Evolutionary conservation across 2,113 vertebrate species (phyloP), one percentile per base, ranked within the genome.

Genomic region (Oxyruncus cristatus): DNA sequence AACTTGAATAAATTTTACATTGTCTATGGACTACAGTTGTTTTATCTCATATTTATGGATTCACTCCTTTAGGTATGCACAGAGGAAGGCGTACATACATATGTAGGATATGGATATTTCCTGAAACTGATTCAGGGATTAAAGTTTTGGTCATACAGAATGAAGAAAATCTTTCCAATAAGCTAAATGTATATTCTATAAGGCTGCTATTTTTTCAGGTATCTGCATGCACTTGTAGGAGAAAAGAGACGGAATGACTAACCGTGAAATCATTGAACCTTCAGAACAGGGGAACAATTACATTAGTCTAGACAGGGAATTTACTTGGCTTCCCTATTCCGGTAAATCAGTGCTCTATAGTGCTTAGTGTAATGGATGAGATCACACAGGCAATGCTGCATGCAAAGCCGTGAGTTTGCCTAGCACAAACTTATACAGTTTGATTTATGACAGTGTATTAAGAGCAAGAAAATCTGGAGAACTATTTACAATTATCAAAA

Each of bases 281-380:
- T 74, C 92, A 75, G 58, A 94, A 73, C 20, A 73, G 88, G n/a
- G n/a, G 62, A 89, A 96, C 4, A 33, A 93, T 90, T 95, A 50
- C 73, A 91, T 95, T 95, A 92, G 62, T 89, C 89, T 89, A 93
- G 87, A 95, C 55, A 88, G 33, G 46, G 85, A 94, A 92, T 88
- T 96, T 92, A 59, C 42, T 85, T 92, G 85, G 71, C 84, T 96
- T 92, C 46, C 42, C 19, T 80, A 8, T 83, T 94, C 59, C 61
- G 47, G 88, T 95, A 97, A 97, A 96, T 97, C 94, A 85, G 71
- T 67, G 12, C 33, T 73, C 49, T 76, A 4, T 58, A 70, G 20
- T 65, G 23, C 78, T 89, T 70, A 83, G 63, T 70, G 58, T 27
- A 3, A 52, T 55, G 58, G 85, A 85, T 95, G 94, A 85, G 78